Conservation (phyloP, 2,113 vertebrate species). For the Daphoenositta chrysoptera region DNA sequence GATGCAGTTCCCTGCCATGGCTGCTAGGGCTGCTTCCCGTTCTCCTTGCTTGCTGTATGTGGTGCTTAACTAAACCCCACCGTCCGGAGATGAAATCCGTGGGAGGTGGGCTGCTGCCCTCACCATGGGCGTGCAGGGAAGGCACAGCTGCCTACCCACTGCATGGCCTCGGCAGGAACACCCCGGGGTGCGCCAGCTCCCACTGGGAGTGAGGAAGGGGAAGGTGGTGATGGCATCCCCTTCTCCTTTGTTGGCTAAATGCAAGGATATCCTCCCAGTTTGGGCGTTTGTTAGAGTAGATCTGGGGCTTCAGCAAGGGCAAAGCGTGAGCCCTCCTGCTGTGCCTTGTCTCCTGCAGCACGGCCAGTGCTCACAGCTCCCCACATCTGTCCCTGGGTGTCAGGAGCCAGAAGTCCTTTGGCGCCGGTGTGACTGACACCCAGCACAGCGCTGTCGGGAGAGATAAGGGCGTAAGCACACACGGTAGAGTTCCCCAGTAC, state of each 20-base stretch:
- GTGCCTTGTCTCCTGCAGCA: not conserved
- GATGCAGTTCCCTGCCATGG: not conserved
- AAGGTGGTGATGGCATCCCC: not conserved
- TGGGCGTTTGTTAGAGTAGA: not conserved
- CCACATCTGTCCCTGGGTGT: not conserved
- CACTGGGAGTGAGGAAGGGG: not conserved
- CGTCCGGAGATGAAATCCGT: accelerated
- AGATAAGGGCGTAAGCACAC: not conserved
- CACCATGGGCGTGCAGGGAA: accelerated
- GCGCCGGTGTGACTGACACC: not conserved
- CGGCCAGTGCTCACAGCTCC: not conserved
- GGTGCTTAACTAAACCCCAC: not conserved
- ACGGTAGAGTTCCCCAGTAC: not conserved
- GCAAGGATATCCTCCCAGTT: accelerated
- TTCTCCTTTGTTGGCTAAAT: not conserved
- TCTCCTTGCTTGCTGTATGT: not conserved
- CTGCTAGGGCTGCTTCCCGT: not conserved
- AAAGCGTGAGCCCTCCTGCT: not conserved
- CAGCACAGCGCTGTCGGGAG: not conserved
- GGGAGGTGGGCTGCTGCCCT: not conserved
- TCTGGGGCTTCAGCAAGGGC: not conserved
- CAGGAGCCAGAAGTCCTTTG: not conserved
- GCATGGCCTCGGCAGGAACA: not conserved
- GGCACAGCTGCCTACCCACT: not conserved
- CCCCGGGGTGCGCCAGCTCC: accelerated